A percentile compares a stretch with the other conserved stretches of the same genome.
These are phyloP conservation scores for Noctuana brunneofusca DNA, from an alignment of 2,888 invertebrate genomes.

Conservation along the genomic window DNA sequence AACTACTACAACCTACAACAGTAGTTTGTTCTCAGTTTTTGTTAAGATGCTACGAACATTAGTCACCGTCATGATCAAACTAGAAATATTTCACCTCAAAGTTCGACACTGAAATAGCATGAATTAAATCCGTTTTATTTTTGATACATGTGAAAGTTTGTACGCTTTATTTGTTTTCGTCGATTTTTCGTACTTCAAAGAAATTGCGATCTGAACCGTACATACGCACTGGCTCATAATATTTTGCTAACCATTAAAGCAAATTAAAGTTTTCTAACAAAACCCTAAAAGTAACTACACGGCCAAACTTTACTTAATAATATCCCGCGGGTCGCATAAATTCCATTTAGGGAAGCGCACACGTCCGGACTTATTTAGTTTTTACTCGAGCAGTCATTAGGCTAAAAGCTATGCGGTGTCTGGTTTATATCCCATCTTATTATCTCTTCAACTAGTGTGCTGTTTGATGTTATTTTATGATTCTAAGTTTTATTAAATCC, in stretches of 20 bases:
- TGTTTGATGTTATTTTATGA: not conserved
- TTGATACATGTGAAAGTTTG: no score
- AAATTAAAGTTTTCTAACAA: not conserved
- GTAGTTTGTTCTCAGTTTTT: no score
- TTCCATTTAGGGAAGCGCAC: conserved; percentile 24
- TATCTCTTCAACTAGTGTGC: conserved; percentile 16
- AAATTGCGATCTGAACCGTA: not conserved
- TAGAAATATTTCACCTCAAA: no score
- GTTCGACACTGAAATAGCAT: no score
- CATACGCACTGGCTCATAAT: not conserved
- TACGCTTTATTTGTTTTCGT: not conserved
- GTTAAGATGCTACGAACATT: no score
- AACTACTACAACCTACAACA: no score
- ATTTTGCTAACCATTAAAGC: not conserved
- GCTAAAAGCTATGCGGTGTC: conserved; percentile 36
- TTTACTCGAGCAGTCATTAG: conserved; percentile 29
- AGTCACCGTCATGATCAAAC: no score
- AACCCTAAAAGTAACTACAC: conserved; percentile 13
- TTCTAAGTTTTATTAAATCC: not conserved
- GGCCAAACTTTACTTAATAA: conserved; percentile 4
- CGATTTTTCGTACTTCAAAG: not conserved
- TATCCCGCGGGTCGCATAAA: conserved; percentile 15
- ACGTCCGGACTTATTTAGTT: conserved; percentile 23
- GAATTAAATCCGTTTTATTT: no score
- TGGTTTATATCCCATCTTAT: conserved; percentile 27